Evolutionary conservation across 2,113 vertebrate genomes (phyloP), one percentile per base, ranked within the genome.

Genomic region (Clupea harengus): DNA sequence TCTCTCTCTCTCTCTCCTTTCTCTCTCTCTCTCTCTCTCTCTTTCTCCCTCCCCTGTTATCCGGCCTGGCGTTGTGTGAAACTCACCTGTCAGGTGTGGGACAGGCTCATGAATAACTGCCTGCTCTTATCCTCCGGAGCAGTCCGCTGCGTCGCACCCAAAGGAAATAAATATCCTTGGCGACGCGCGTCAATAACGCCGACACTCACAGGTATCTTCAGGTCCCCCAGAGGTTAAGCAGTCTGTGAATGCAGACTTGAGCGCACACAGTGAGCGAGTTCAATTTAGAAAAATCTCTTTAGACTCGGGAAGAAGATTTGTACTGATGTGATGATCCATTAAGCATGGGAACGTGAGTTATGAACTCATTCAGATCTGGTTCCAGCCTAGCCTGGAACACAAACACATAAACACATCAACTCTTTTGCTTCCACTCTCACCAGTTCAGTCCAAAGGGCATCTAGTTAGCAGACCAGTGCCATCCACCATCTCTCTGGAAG

Each of bases 71-170:
- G 57, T 85, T 85, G 83, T 25, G 83, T 78, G 72, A 32, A 87
- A 83, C 89, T 88, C 90, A 91, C 86, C 52, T 92, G 88, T 91
- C 88, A 91, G 0, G 47, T 86, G 88, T 90, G 82, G 5, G 87
- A 93, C 92, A 91, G 88, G 67, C 49, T 87, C 88, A 91, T 91
- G 92, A 92, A 93, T 92, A 91, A 92, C 90, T 86, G 87, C 90
- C 86, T 75, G 89, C 83, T 3, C 57, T 88, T 90, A 91, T 90
- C 90, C 91, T 90, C 85, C 52, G 47, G 54, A 88, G 88, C 88
- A 91, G 28, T 78, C 28, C 89, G 89, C 17, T 8, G 85, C 86
- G 88, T 90, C 85, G 90, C 83, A 49, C 83, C 85, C 85, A 85
- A 86, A 86, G 85, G 49, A 92, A 92, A 94, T 86, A 86, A 93